Evolutionary conservation across 2,888 invertebrate genomes (phyloP), one percentile per base, ranked within the genome.

Genomic region (Hermaeophaga mercurialis): DNA sequence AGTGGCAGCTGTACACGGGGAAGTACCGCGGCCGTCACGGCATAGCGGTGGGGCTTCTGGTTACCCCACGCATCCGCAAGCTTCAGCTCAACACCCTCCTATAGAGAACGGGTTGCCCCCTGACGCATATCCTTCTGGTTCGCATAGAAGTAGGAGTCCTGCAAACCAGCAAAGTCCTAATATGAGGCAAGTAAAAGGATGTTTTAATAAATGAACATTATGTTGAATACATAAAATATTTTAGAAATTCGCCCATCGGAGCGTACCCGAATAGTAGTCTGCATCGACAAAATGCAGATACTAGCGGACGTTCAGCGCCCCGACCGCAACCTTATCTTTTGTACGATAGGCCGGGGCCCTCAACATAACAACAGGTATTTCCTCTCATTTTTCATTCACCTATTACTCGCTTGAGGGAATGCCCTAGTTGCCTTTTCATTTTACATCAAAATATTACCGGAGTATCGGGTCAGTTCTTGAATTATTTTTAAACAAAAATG

Each of bases 31-130:
- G 24, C 71, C 79, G n/a, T 70, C 80, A 14, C 70, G 74, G 33
- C 74, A 71, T 47, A 66, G 67, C 38, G 67, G 69, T 4, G 63
- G 66, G 12, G 66, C 57, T 15, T 62, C 67, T n/a, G 64, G 64
- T 26, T 70, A 67, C 34, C 66, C 72, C 14, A 69, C 66, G 53
- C 73, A 74, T 59, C 65, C 68, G 12, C 70, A 70, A 62, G 63
- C 66, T 18, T 54, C 69, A 34, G 54, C 67, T 4, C 66, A 67
- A 39, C 63, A 66, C 39, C 55, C 59, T n/a, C 66, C 70, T 3
- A 66, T 82, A 56, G 82, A 82, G 67, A 82, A 82, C 62, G 82
- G 82, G 11, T 68, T 82, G 61, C 80, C 81, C 12, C 77, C 80
- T 3, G 81, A 81, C 11, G 48, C 62, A 1, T 68, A 68, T 41